Evolutionary conservation across 2,888 invertebrate species (phyloP).

Genomic region (Hirtodrosophila cameraria): DNA sequence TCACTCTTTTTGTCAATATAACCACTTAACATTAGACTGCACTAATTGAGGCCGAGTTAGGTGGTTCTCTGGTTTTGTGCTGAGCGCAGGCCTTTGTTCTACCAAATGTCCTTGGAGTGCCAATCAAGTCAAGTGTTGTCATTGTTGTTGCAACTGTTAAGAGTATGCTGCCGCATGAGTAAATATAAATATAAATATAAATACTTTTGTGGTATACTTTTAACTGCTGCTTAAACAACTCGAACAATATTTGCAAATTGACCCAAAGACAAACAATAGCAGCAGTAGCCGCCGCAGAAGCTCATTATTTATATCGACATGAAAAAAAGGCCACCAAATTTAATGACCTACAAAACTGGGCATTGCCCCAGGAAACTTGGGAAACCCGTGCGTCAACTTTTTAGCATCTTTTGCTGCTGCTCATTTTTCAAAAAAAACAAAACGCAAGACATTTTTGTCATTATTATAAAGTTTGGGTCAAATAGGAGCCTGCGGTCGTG

Average conservation of each 20-base stretch:
- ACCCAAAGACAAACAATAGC: background rate
- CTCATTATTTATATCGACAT: conserved; percentile 73
- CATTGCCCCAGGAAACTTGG: conserved; percentile 45
- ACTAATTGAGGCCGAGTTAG: conserved; percentile 27
- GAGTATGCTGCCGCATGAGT: background rate
- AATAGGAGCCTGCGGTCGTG: conserved; percentile 8
- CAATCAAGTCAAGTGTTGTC: conserved; percentile 26
- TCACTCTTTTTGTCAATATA: conserved; percentile 11
- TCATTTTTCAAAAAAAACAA: conserved; percentile 39
- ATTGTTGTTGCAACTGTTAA: conserved; percentile 12
- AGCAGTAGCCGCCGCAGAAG: conserved; percentile 17
- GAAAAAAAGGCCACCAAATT: conserved; percentile 47
- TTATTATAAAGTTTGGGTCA: conserved; percentile 50
- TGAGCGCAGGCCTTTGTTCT: conserved; percentile 5
- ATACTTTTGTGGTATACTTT: conserved; percentile 16
- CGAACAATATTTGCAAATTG: conserved; percentile 50
- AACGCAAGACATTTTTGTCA: conserved; percentile 25
- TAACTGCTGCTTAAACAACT: conserved; percentile 18
- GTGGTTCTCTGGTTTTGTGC: background rate
- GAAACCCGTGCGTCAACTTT: conserved; percentile 42
- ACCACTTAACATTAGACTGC: conserved; percentile 3
- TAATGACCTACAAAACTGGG: conserved; percentile 64
- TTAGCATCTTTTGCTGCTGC: conserved; percentile 39
- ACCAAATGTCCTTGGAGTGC: conserved; percentile 26
- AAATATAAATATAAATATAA: conserved; percentile 18